Conservation (phyloP, 2,888 invertebrate species). For the Subacronicta megacephala region DNA sequence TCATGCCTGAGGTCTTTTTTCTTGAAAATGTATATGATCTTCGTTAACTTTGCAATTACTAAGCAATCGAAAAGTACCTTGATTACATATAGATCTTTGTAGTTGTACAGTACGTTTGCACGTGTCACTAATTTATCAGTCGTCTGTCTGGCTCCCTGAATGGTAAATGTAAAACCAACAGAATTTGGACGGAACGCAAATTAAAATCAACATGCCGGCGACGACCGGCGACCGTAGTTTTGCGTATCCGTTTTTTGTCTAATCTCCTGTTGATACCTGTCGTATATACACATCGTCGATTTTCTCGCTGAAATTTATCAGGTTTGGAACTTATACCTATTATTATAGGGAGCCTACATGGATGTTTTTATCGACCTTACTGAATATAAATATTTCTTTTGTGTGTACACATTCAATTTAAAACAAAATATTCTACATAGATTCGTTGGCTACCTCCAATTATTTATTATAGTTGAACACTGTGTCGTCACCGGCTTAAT, state of each 20-base stretch:
- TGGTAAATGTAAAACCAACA: constrained; percentile 58
- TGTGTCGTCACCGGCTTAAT: no score
- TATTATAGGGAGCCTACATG: no score
- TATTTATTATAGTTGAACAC: no score
- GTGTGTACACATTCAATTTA: no score
- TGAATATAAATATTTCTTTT: no score
- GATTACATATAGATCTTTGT: constrained; percentile 34
- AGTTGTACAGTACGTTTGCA: no score
- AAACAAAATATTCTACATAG: no score
- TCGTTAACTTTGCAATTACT: no score
- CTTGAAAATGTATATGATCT: no score
- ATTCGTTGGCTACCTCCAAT: no score
- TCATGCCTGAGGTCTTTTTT: no score
- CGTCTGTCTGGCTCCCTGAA: constrained; percentile 43
- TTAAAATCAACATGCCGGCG: constrained; percentile 54
- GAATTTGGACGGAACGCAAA: constrained; percentile 49
- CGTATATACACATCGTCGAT: constrained; percentile 3
- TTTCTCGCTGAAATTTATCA: constrained; percentile 5
- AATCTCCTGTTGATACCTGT: constrained; percentile 41
- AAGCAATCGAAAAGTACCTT: constrained; percentile 4
- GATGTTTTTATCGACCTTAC: no score
- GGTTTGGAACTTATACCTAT: constrained; percentile 1
- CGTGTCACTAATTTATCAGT: constrained; percentile 52
- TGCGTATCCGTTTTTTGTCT: constrained; percentile 46
- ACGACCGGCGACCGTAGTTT: constrained; percentile 16